Conservation (phyloP, 1,140 invertebrate genomes). For the Aplysia californica region DNA sequence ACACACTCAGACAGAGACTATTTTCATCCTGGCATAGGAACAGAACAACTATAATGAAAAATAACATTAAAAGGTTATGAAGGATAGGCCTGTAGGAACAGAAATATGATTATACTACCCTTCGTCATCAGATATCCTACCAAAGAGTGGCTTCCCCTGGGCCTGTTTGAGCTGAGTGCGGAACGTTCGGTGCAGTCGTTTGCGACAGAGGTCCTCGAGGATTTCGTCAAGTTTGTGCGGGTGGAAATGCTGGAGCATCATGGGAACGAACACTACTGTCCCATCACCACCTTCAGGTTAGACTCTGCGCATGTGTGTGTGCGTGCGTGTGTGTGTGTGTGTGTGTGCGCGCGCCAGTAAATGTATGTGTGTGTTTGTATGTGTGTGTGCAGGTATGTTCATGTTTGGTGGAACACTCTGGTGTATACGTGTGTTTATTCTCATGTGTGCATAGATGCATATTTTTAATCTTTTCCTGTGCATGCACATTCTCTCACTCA, state of each 20-base stretch:
- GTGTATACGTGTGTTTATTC: no score
- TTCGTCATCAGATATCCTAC: slow-evolving; percentile 90
- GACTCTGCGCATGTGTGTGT: neutral
- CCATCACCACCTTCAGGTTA: slow-evolving; percentile 77
- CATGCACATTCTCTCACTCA: no score
- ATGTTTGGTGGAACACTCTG: no score
- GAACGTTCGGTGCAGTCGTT: slow-evolving; percentile 90
- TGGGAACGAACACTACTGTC: slow-evolving; percentile 97
- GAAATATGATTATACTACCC: no score
- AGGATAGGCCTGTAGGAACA: no score
- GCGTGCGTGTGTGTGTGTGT: neutral
- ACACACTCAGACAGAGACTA: no score
- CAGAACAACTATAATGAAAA: no score
- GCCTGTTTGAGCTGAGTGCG: slow-evolving; percentile 88
- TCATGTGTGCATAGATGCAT: no score
- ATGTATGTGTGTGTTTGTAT: neutral
- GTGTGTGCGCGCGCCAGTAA: no score
- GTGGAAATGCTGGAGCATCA: slow-evolving; percentile 91
- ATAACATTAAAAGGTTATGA: no score
- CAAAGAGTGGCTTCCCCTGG: slow-evolving; percentile 90
- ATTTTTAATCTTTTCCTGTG: no score
- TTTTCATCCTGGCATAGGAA: no score
- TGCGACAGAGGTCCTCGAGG: slow-evolving; percentile 73
- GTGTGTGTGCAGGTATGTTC: neutral
- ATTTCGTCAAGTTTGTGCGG: slow-evolving; percentile 93